Base-by-base conservation (phyloP, 2,113 vertebrate genomes). In the Colius striatus region DNA sequence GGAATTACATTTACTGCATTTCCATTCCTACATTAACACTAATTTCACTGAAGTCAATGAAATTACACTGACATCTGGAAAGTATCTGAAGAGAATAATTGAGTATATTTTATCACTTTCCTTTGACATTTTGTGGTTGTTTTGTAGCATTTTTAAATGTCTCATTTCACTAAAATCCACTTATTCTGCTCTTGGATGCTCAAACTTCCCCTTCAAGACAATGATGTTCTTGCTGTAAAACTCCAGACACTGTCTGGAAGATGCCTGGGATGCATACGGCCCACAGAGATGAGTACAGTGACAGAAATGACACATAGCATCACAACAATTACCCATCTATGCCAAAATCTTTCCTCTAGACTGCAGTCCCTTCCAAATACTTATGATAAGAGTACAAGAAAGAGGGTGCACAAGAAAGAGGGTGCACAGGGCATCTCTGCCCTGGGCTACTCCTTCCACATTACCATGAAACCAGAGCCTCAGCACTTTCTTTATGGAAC, bases 11-110 rank as follows among this genome's bases (percentile, higher is more conserved):
- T 95, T 95, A 68, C 84, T 89, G 83, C 54, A 92, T 96, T 95
- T 95, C 96, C 94, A 96, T 97, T 87, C 81, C 96, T 87, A 84
- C 86, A 90, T 96, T 95, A 97, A 94, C 92, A 90, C 90, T 93
- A 92, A 96, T 96, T 96, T 97, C 80, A 94, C 79, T 84, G 68
- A 96, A 96, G 90, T 85, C 76, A 93, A 95, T 94, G 88, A 95
- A 94, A 92, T 96, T 96, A 94, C 65, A 43, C 18, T 58, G 80
- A 74, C 1, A 45, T 93, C 93, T 96, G 90, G 88, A 94, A 76
- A 89, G 45, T 84, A 94, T 94, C 94, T 76, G 92, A 93, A 77
- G 25, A 92, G 71, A 96, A 91, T 92, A 95, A 96, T 57, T 92
- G 81, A 94, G 89, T 76, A 73, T 14, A 72, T 95, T 93, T 95